Percentiles rank a stretch among this genome's conserved stretches.
Conservation (phyloP, 2,888 invertebrate species). For the Lapara coniferarum region DNA sequence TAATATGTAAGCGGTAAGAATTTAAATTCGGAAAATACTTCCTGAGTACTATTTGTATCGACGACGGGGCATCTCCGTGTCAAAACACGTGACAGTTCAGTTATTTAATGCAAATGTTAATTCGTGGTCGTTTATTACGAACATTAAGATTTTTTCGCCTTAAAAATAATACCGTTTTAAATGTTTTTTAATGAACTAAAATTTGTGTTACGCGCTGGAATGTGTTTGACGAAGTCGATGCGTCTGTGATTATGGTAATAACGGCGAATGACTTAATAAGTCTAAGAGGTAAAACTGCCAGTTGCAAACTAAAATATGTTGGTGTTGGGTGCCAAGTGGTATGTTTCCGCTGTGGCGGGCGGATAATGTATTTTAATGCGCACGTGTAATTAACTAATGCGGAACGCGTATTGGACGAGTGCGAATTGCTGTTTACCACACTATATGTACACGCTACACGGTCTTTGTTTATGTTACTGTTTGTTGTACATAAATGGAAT, state of each 20-base stretch:
- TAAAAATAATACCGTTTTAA: conserved; percentile 49
- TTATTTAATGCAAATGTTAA: conserved; percentile 46
- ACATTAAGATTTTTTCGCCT: conserved; percentile 48
- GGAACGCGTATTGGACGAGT: conserved; percentile 51
- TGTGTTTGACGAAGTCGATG: conserved; percentile 32
- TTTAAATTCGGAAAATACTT: background rate
- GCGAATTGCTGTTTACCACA: conserved; percentile 57
- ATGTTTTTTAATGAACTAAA: conserved; percentile 48
- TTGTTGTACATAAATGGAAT: conserved; percentile 70
- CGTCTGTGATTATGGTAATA: conserved; percentile 43
- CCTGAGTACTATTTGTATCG: background rate
- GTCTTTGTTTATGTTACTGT: conserved; percentile 72
- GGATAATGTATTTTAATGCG: conserved; percentile 44
- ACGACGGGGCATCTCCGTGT: conserved; percentile 29
- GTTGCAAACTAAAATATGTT: conserved; percentile 15
- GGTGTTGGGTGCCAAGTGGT: conserved; percentile 15
- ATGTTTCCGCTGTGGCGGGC: conserved; percentile 45
- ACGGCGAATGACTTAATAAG: conserved; percentile 45
- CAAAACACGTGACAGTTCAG: conserved; percentile 40
- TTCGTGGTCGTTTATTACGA: conserved; percentile 48
- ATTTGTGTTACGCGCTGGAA: conserved; percentile 48
- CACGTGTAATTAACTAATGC: conserved; percentile 51
- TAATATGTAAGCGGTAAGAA: background rate
- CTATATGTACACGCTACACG: conserved; percentile 44
- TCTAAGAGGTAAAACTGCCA: conserved; percentile 22